Percentiles rank a stretch among this genome's conserved stretches.
Evolutionary conservation across 1,140 invertebrate genomes (phyloP).

Genomic region (Oryctes rhinoceros): DNA sequence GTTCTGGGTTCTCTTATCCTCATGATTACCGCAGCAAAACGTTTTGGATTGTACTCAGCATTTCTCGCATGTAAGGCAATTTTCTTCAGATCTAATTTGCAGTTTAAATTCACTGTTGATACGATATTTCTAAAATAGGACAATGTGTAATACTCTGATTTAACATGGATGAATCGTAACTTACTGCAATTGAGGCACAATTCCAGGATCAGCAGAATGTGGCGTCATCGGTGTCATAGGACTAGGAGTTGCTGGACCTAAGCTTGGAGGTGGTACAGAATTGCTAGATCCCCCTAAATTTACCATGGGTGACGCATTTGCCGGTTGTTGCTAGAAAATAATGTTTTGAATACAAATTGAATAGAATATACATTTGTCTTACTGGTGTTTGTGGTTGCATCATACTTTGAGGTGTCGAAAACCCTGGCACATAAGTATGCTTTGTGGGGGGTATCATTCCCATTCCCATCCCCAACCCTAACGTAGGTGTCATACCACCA

Average conservation of each 20-base stretch:
- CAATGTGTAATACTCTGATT: conserved; percentile 7
- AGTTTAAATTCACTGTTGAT: conserved; percentile 96
- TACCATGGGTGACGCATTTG: conserved; percentile 78
- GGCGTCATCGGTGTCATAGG: conserved; percentile 96
- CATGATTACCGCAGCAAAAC: conserved; percentile 99
- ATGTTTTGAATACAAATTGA: conserved; percentile 9
- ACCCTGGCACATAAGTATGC: conserved; percentile 73
- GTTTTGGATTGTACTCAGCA: conserved; percentile 99
- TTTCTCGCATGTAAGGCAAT: conserved; percentile 99
- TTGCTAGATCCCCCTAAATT: conserved; percentile 67
- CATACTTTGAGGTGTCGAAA: conserved; percentile 75
- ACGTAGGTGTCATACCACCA: conserved; percentile 63
- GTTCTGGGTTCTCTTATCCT: conserved; percentile 97
- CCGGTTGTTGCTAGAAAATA: conserved; percentile 72
- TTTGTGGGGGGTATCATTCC: conserved; percentile 73
- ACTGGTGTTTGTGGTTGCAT: conserved; percentile 92
- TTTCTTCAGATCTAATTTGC: conserved; percentile 95
- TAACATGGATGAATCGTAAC: conserved; percentile 52
- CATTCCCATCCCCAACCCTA: conserved; percentile 65
- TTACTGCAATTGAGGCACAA: conserved; percentile 94
- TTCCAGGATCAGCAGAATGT: conserved; percentile 91
- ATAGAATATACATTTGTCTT: conserved; percentile 51
- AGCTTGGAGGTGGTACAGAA: conserved; percentile 65
- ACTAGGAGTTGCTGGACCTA: conserved; percentile 78
- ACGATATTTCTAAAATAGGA: conserved; percentile 87